Evolutionary conservation across 2,797 vertebrate genomes (phyloP).

Genomic region (Hylomyscus alleni): DNA sequence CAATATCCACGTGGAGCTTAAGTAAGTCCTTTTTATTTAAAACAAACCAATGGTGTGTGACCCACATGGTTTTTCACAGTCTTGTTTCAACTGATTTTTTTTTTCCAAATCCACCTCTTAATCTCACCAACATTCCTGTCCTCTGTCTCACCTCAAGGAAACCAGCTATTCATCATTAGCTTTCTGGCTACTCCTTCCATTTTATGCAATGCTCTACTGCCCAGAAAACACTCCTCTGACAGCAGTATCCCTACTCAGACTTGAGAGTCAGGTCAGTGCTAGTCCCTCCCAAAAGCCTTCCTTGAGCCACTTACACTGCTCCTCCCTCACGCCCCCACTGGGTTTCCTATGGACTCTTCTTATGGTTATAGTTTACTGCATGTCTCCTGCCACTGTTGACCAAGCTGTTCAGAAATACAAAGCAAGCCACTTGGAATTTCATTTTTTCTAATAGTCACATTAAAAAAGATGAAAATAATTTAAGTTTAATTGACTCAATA

Average conservation of each 20-base stretch:
- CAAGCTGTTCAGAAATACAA: conserved; percentile 6
- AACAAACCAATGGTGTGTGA: neutral
- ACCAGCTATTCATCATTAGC: neutral
- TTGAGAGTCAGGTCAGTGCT: neutral
- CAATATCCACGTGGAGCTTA: neutral
- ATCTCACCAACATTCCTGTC: neutral
- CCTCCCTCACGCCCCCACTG: neutral
- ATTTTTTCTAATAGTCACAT: conserved; percentile 44
- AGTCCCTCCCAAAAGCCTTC: neutral
- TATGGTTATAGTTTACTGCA: neutral
- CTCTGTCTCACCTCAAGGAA: neutral
- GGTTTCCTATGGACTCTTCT: neutral
- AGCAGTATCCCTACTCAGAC: conserved; percentile 4
- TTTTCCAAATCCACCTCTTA: conserved; percentile 60
- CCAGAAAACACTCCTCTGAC: conserved; percentile 19
- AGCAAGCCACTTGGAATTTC: conserved; percentile 20
- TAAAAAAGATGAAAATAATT: conserved; percentile 50
- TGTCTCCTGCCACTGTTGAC: neutral
- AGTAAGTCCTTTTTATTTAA: neutral
- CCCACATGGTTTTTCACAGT: conserved; percentile 28
- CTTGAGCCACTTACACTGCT: neutral
- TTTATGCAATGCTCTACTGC: neutral
- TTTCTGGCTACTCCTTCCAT: neutral
- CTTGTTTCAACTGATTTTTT: conserved; percentile 58
- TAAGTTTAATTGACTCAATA: conserved; percentile 43